Base-by-base conservation (phyloP, 2,113 vertebrate genomes). In the Capreolus pygargus region DNA sequence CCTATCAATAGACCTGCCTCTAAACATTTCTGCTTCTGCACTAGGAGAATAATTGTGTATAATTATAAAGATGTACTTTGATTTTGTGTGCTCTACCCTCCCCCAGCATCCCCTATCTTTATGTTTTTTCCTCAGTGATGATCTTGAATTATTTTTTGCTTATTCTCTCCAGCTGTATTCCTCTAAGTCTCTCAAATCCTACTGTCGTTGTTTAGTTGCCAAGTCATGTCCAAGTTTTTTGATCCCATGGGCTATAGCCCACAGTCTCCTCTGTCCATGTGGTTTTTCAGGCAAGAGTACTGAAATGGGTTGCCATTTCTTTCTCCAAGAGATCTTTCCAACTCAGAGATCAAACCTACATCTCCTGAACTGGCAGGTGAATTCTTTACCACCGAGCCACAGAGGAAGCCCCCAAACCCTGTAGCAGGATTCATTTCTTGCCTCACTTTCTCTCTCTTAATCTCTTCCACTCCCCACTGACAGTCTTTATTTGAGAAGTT, bases 261-360 rank as follows among this genome's bases (percentile, higher is more conserved):
- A 70, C n/a, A 23, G n/a, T 70, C 19, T 70, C 19, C 9, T 12
- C n/a, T 70, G 67, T 70, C 4, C 67, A 6, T 5, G 19, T 70
- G 19, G n/a, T 70, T 36, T 70, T 70, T n/a, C 67, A 70, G 67
- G 67, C 17, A 70, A 70, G 67, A 36, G 33, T 70, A 70, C 19
- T 70, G 19, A 19, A 70, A 23, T 70, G n/a, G 17, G 67, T 36
- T 23, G 19, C 67, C n/a, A 70, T 36, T 36, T 70, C 67, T 19
- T 70, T 70, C n/a, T 23, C 67, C 19, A 5, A 70, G 19, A 70
- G n/a, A 70, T 36, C 67, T 70, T 36, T 70, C 19, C n/a, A 70
- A 36, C n/a, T 70, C 9, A 9, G 64, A 36, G 64, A 70, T 1
- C 0, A 0, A 70, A 23, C 9, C n/a, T n/a, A 36, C 5, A 2